A percentile compares a stretch with the other conserved stretches of the same genome.
These are phyloP conservation scores for Sminthurinus signatus DNA, from an alignment of 1,140 invertebrate species.

Conservation along the genomic window DNA sequence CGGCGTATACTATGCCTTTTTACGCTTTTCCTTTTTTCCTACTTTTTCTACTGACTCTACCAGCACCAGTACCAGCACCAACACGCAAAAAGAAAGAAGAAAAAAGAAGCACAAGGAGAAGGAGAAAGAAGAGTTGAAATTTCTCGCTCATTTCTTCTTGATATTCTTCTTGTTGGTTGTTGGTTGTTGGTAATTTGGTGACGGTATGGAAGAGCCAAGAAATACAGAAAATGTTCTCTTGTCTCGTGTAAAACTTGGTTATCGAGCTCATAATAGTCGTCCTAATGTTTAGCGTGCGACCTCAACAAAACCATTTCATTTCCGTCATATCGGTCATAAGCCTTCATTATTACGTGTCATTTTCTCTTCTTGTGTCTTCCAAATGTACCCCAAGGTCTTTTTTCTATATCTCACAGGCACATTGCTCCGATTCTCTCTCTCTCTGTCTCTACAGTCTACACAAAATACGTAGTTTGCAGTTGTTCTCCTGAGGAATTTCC, in stretches of 20 bases:
- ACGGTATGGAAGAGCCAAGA: slow-evolving; percentile 16
- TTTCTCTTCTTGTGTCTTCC: background rate
- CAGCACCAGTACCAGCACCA: no score
- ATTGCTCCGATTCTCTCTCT: no score
- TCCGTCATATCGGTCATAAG: slow-evolving; percentile 4
- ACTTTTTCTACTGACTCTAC: no score
- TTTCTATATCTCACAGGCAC: background rate
- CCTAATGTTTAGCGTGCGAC: slow-evolving; percentile 18
- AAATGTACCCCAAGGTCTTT: background rate
- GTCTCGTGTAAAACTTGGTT: slow-evolving; percentile 25
- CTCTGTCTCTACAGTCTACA: no score
- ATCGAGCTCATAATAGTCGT: slow-evolving; percentile 20
- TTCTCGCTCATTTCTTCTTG: slow-evolving; percentile 20
- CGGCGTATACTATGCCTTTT: no score
- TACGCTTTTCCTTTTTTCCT: background rate
- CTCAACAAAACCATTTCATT: slow-evolving; percentile 3
- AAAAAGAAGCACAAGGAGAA: background rate
- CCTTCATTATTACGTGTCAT: background rate
- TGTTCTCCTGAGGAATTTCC: no score
- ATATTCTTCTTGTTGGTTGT: no score
- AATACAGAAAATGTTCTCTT: slow-evolving; percentile 21
- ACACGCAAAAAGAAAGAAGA: background rate
- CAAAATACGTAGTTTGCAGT: no score
- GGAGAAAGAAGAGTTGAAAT: slow-evolving; percentile 13
- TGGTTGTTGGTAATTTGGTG: slow-evolving; percentile 18